Base-by-base conservation (phyloP, 2,888 invertebrate species). In the Mimumesa dahlbomi region DNA sequence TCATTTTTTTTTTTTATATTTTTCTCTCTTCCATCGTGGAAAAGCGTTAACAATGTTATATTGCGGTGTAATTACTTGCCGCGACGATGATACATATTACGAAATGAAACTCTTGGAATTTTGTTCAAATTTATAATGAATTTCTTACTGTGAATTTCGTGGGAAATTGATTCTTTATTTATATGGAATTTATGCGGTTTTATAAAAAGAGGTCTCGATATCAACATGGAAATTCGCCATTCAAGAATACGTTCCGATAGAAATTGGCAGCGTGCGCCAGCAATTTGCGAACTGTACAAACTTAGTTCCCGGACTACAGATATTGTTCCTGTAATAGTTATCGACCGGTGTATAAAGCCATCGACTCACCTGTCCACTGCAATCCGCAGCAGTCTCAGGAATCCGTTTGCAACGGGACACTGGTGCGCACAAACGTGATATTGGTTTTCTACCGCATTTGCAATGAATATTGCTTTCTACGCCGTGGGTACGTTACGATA, bases 281-380 rank as follows among this genome's bases (percentile, higher is more conserved):
- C 34, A 75, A 59, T 75, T 73, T 45, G 34, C 45, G 25, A 72
- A 67, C 61, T 48, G 25, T n/a, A 43, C 42, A 40, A 65, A 75
- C 64, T 62, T 46, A 45, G 54, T 46, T 43, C 42, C n/a, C n/a
- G 25, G 29, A 63, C 58, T 43, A 50, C 29, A 45, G 68, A 53
- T 59, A 75, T 75, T 63, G 72, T 72, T 56, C 62, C 56, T 34
- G 25, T 65, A 65, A 75, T 68, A 68, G 75, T 62, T 75, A 56
- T 67, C 64, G 52, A 46, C 34, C 21, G 50, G 7, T 21, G 48
- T 22, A 45, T 43, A 62, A 52, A 65, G 61, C 57, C 65, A 59
- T 72, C 65, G 61, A 43, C 64, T 65, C 54, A 56, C 56, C 36
- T 45, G 66, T 61, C 67, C 58, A 46, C 50, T 49, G 59, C 42